phyloP scores from a whole-genome alignment of 2,797 vertebrate species.

The Poecilia wingei region DNA sequence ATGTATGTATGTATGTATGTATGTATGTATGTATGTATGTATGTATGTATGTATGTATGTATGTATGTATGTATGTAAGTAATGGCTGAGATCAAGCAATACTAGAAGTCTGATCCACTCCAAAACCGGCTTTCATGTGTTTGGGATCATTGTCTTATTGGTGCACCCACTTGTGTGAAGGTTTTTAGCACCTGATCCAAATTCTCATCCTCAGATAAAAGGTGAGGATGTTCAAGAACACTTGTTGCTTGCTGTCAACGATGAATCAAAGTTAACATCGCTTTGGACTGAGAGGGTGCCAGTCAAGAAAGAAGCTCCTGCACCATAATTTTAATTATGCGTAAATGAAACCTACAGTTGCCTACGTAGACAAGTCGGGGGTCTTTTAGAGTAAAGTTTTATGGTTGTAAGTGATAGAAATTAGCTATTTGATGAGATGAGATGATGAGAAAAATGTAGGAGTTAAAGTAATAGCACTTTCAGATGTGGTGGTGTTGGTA shows the following conservation, averaged over 20 bases:
- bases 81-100: background rate
- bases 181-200: background rate
- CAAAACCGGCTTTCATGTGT: background rate
- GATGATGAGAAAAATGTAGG: background rate
- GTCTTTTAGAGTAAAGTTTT: background rate
- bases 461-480: background rate
- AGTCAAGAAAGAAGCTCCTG: background rate
- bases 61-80: no score
- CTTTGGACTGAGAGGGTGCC: background rate
- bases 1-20: no score
- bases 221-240: background rate
- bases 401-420: background rate
- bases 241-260: background rate
- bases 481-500: background rate
- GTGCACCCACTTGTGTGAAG: background rate
- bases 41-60: no score
- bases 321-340: background rate
- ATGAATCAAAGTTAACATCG: background rate
- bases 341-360: background rate
- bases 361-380: background rate
- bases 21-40: no score
- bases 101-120: background rate
- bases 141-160: background rate
- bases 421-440: background rate
- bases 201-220: background rate